phyloP scores from a whole-genome alignment of 2,888 invertebrate genomes.

The Malthinus flaveolus region DNA sequence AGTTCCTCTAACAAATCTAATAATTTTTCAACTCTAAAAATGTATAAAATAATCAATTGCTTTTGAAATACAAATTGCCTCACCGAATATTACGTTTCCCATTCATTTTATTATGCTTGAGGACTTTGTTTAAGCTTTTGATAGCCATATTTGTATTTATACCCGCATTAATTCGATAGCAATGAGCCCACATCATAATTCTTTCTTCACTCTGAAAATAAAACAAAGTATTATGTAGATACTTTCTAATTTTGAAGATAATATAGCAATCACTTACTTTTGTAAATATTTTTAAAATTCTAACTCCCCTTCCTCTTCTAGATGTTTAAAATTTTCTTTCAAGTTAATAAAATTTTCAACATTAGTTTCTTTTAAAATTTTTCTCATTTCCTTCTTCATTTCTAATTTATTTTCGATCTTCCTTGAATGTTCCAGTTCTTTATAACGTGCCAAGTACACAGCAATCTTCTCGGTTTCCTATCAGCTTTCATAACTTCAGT shows the following conservation, averaged over 20 bases:
- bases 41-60: background rate
- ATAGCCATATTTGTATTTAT: slow-evolving; percentile 35
- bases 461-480: background rate
- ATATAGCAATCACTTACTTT: slow-evolving; percentile 17
- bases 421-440: background rate
- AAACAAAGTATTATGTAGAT: no score
- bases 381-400: slow-evolving; percentile 9
- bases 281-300: slow-evolving; percentile 31
- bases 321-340: slow-evolving; percentile 19
- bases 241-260: no score
- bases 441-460: background rate
- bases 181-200: slow-evolving; percentile 34
- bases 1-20: slow-evolving; percentile 26
- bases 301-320: slow-evolving; percentile 28
- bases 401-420: background rate
- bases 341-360: slow-evolving; percentile 24
- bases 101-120: slow-evolving; percentile 29
- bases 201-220: slow-evolving; percentile 31
- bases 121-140: slow-evolving; percentile 32
- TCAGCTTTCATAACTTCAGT: background rate
- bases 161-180: slow-evolving; percentile 29
- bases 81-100: background rate
- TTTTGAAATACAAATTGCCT: slow-evolving; percentile 10
- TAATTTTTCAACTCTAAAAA: slow-evolving; percentile 9
- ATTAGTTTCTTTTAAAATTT: slow-evolving; percentile 26